Evolutionary conservation across 1,140 invertebrate species (phyloP), one percentile per base, ranked within the genome.

Genomic region (Lordiphosa stackelbergi): DNA sequence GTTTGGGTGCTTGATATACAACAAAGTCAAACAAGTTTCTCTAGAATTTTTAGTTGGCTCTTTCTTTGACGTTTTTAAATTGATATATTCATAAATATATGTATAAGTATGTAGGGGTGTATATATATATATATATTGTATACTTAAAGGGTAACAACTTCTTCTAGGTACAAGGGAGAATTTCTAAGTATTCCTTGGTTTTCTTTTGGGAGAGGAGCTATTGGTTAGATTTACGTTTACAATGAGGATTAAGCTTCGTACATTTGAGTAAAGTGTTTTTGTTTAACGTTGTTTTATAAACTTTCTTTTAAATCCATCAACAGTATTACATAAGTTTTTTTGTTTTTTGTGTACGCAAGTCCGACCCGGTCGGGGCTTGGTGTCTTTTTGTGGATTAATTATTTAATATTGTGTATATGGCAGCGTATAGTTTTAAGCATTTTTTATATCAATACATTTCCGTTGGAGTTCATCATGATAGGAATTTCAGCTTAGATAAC

Each of bases 271-370:
- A 66, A 53, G 53, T 46, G 56, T 45, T 51, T 51, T 34, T 54
- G 47, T 71, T 64, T 56, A 83, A 83, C 72, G 54, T 83, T 73
- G 77, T 83, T 83, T 83, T 83, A 77, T 83, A 83, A 83, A 83
- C 77, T 77, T 75, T 84, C 58, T 63, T 53, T 64, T 69, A 53
- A 83, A 83, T 69, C 57, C 61, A 63, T 77, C 57, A 83, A 83
- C 78, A 77, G 42, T 53, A 47, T 64, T 53, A 83, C 60, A 70
- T 71, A 63, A 54, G 28, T 64, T 64, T 59, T 47, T 58, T 64
- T 64, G 53, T 47, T 56, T 61, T 65, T 68, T 79, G 52, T 53
- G 38, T 83, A 66, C 40, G 56, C 41, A 56, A 40, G 61, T 47
- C 63, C 49, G 75, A 81, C 71, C 71, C 58, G 40, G 69, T 83